Conservation (phyloP, 1,140 invertebrate genomes). For the Phortica variegata region DNA sequence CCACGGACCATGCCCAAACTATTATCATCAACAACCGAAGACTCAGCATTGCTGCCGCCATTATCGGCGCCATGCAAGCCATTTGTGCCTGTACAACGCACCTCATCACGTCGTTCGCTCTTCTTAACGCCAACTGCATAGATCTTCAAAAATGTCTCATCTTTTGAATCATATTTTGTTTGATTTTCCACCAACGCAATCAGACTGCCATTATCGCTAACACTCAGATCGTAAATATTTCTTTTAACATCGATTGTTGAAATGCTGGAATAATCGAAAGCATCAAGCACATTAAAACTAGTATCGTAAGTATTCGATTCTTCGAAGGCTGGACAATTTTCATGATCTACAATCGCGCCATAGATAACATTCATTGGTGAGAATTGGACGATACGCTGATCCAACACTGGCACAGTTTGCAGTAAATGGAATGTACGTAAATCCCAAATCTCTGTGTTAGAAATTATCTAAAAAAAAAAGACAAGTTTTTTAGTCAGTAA, state of each 20-base stretch:
- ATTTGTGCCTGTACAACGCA: slow-evolving; percentile 16
- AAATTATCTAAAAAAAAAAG: slow-evolving; percentile 62
- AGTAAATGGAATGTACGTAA: slow-evolving; percentile 90
- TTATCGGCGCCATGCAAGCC: not conserved
- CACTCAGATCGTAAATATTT: slow-evolving; percentile 74
- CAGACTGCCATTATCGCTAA: slow-evolving; percentile 75
- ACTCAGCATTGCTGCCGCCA: not conserved
- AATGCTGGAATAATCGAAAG: slow-evolving; percentile 91
- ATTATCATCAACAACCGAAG: not conserved
- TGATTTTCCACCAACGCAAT: slow-evolving; percentile 82
- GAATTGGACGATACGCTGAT: slow-evolving; percentile 81
- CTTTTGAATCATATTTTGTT: slow-evolving; percentile 71
- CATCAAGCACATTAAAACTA: slow-evolving; percentile 92
- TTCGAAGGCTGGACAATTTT: slow-evolving; percentile 31
- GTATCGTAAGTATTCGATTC: slow-evolving; percentile 59
- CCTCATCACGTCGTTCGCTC: slow-evolving; percentile 55
- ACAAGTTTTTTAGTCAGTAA: too few relatives aligned
- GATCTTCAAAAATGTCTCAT: slow-evolving; percentile 80
- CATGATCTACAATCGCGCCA: slow-evolving; percentile 59
- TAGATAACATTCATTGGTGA: slow-evolving; percentile 68
- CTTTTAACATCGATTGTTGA: slow-evolving; percentile 87
- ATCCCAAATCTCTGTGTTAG: slow-evolving; percentile 95
- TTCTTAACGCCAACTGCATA: slow-evolving; percentile 67
- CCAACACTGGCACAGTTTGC: slow-evolving; percentile 87
- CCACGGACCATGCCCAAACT: too few relatives aligned